phyloP scores from a whole-genome alignment of 1,140 invertebrate genomes.

The Drosophila aff. region DNA sequence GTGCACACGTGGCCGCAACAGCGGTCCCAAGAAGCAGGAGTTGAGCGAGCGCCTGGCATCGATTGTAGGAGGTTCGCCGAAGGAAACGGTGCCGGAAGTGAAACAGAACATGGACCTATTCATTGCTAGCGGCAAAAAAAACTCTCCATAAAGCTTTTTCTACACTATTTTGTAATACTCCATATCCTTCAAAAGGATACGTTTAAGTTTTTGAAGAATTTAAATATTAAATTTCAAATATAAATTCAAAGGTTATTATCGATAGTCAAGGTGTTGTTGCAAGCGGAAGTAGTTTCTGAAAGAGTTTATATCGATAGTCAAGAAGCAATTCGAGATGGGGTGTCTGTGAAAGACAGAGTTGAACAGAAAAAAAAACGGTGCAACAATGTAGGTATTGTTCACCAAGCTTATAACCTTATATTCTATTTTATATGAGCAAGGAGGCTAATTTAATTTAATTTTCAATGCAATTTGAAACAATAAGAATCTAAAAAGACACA shows the following conservation, averaged over 20 bases:
- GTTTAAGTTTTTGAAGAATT: background rate
- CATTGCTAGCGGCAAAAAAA: too few species aligned
- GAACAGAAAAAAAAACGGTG: too few species aligned
- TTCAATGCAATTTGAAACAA: too few species aligned
- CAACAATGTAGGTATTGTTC: too few species aligned
- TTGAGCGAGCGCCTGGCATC: background rate
- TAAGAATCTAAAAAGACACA: too few species aligned
- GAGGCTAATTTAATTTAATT: too few species aligned
- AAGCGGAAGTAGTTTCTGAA: too few species aligned
- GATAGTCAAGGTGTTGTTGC: background rate
- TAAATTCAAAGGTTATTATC: too few species aligned
- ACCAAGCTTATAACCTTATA: too few species aligned
- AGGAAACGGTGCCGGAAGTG: background rate
- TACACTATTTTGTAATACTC: background rate
- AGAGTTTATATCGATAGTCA: background rate
- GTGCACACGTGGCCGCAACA: background rate
- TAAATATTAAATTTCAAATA: background rate
- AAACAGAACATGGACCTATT: background rate
- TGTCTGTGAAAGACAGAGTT: too few species aligned
- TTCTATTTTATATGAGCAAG: too few species aligned
- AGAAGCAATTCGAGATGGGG: too few species aligned
- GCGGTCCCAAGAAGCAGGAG: background rate
- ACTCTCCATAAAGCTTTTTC: background rate
- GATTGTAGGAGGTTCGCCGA: background rate
- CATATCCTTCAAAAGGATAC: slow-evolving; percentile 1